Evolutionary conservation across 2,888 invertebrate species (phyloP).

Genomic region (Quadroppia sp.): DNA sequence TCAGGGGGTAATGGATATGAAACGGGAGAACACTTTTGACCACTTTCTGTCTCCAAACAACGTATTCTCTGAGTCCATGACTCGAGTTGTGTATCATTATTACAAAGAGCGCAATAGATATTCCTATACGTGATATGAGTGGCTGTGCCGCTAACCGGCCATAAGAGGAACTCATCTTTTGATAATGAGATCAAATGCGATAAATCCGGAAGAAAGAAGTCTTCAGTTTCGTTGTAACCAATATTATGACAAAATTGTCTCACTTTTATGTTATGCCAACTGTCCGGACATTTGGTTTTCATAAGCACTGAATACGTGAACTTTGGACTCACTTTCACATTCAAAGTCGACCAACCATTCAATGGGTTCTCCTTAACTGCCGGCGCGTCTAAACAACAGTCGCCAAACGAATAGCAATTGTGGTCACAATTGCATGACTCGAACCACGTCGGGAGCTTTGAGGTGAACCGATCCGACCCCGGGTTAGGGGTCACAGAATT

Average conservation of each 20-base stretch:
- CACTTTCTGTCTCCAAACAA: not conserved
- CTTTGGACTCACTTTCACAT: conserved; percentile 28
- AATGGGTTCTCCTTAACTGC: not conserved
- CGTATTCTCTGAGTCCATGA: conserved; percentile 35
- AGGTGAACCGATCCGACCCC: not conserved
- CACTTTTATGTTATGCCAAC: not conserved
- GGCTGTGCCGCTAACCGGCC: conserved; percentile 34
- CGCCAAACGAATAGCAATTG: conserved; percentile 36
- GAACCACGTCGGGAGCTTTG: conserved; percentile 29
- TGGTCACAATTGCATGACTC: conserved; percentile 38
- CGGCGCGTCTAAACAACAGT: conserved; percentile 39
- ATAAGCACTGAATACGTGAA: conserved; percentile 33
- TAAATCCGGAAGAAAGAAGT: conserved; percentile 31
- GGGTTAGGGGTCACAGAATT: not conserved
- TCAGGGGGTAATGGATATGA: conserved; percentile 26
- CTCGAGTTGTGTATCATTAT: conserved; percentile 32
- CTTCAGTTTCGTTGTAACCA: not conserved
- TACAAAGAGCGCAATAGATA: conserved; percentile 35
- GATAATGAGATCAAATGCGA: conserved; percentile 22
- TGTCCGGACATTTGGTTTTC: conserved; percentile 31
- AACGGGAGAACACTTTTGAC: conserved; percentile 1
- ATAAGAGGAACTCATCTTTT: conserved; percentile 26
- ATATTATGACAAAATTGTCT: conserved; percentile 22
- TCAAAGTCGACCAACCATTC: conserved; percentile 28
- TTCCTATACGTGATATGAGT: conserved; percentile 33